A percentile compares a stretch with the other conserved stretches of the same genome.
Evolutionary conservation across 2,888 invertebrate species (phyloP).

Genomic region (Apomyelois bistriatella): DNA sequence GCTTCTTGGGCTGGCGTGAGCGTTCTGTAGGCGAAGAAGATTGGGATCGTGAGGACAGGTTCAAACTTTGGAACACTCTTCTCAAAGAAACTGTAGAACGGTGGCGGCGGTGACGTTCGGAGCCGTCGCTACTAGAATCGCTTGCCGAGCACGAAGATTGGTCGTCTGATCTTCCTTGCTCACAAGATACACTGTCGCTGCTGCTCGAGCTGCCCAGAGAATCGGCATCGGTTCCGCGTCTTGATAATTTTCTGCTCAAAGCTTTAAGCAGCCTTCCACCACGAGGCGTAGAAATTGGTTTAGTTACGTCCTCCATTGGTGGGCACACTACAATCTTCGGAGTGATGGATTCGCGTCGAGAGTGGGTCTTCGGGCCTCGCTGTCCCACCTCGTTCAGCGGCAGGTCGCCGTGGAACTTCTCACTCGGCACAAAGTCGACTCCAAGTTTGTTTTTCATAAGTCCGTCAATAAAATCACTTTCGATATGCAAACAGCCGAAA

Average conservation of each 20-base stretch:
- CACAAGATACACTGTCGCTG: conserved; percentile 66
- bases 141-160: conserved; percentile 79
- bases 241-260: conserved; percentile 82
- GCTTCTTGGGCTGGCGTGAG: conserved; percentile 75
- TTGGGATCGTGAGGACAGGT: conserved; percentile 81
- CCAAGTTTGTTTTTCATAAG: conserved; percentile 66
- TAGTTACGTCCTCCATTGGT: conserved; percentile 75
- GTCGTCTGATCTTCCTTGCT: conserved; percentile 55
- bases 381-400: conserved; percentile 47
- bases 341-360: conserved; percentile 53
- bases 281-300: conserved; percentile 76
- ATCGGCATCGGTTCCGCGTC: conserved; percentile 67
- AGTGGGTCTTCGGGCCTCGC: conserved; percentile 37
- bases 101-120: conserved; percentile 67
- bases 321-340: conserved; percentile 75
- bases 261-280: conserved; percentile 84
- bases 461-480: conserved; percentile 40
- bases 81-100: conserved; percentile 84
- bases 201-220: conserved; percentile 69
- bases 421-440: conserved; percentile 53
- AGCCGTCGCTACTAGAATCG: conserved; percentile 83
- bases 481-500: conserved; percentile 27
- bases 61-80: conserved; percentile 86
- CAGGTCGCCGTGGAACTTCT: conserved; percentile 54
- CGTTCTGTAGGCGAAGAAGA: conserved; percentile 80